phyloP scores from a whole-genome alignment of 2,797 vertebrate species.

The Propithecus deckenii region DNA sequence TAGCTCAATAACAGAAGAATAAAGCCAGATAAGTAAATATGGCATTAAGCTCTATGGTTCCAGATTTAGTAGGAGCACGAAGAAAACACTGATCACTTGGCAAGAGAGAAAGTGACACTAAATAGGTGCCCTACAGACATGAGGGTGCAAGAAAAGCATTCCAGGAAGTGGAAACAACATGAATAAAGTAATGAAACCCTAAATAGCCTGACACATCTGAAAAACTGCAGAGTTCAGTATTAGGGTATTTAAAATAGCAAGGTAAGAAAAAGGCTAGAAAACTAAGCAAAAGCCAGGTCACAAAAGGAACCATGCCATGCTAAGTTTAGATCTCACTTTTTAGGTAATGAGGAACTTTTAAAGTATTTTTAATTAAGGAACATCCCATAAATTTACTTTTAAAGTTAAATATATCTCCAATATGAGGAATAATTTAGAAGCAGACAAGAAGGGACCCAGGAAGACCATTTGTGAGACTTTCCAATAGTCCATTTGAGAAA shows the following conservation, averaged over 20 bases:
- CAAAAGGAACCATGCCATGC: neutral
- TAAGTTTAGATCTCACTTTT: neutral
- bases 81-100: neutral
- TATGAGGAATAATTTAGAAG: conserved; percentile 4
- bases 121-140: neutral
- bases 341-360: neutral
- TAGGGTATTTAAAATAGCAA: neutral
- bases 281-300: neutral
- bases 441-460: neutral
- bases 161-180: neutral
- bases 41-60: neutral
- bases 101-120: neutral
- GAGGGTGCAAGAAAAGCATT: neutral
- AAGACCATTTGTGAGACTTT: neutral
- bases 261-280: neutral
- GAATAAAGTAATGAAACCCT: neutral
- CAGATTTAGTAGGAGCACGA: neutral
- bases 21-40: neutral
- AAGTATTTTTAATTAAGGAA: neutral
- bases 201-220: neutral
- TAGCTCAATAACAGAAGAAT: neutral
- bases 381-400: neutral
- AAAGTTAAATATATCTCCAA: neutral
- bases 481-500: neutral
- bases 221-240: neutral